Percentiles rank a stretch among this genome's conserved stretches.
phyloP scores from a whole-genome alignment of 2,797 vertebrate species.

The Fundulus diaphanus region DNA sequence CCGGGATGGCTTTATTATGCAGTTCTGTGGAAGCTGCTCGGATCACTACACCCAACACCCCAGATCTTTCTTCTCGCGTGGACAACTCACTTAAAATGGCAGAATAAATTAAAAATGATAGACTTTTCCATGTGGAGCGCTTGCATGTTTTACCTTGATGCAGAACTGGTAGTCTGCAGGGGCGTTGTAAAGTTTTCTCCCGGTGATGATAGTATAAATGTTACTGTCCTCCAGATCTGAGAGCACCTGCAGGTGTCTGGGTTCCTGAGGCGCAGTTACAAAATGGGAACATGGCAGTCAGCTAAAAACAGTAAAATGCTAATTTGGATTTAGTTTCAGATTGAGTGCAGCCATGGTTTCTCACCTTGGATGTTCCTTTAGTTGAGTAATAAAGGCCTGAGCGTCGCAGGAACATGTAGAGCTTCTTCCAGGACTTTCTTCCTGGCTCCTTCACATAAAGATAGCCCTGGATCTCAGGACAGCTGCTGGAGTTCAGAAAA shows the following conservation, averaged over 20 bases:
- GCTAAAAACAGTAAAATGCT: neutral
- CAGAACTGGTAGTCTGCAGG: conserved; percentile 95
- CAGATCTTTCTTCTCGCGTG: neutral
- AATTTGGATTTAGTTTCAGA: neutral
- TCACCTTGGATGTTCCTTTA: conserved; percentile 96
- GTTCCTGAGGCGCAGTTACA: conserved; percentile 82
- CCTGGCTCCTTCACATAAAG: conserved; percentile 93
- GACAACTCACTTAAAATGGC: neutral
- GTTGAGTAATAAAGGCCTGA: conserved; percentile 97
- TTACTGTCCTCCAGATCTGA: conserved; percentile 94
- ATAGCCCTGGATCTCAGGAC: conserved; percentile 97
- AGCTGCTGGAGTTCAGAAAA: conserved; percentile 95
- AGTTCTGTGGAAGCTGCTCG: neutral
- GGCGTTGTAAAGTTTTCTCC: conserved; percentile 90
- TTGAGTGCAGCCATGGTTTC: neutral
- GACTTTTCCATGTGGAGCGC: no score
- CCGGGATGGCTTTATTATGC: neutral
- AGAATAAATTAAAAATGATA: neutral
- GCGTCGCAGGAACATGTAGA: conserved; percentile 93
- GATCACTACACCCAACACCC: neutral
- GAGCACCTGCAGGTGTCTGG: conserved; percentile 93
- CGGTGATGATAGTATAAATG: conserved; percentile 88
- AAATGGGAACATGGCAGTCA: neutral
- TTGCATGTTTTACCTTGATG: conserved; percentile 87
- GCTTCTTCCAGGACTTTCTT: conserved; percentile 95